Evolutionary conservation across 2,113 vertebrate species (phyloP).

Genomic region (Xiphorhynchus elegans): DNA sequence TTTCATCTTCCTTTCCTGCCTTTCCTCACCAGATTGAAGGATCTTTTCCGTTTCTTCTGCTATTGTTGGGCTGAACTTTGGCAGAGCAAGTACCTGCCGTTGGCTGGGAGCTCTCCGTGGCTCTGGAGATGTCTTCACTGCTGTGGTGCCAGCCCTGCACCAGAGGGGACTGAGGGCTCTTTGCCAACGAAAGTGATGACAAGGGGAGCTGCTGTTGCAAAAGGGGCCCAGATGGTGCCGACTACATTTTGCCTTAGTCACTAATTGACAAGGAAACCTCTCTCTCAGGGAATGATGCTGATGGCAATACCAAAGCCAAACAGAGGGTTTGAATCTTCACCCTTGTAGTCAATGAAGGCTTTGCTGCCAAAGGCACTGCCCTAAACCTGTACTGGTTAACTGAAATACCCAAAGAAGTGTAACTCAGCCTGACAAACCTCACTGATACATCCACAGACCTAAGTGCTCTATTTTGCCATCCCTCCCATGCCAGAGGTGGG

Average conservation of each 20-base stretch:
- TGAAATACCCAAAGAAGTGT: neutral
- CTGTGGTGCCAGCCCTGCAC: neutral
- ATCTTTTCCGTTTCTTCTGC: neutral
- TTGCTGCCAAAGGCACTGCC: neutral
- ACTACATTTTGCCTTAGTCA: neutral
- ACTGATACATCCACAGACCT: neutral
- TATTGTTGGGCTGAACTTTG: neutral
- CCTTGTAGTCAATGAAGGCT: neutral
- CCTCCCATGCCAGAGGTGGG: neutral
- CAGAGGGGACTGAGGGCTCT: neutral
- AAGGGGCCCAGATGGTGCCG: conserved; percentile 15
- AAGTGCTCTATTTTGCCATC: neutral
- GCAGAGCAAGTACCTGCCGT: conserved; percentile 9
- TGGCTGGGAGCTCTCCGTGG: neutral
- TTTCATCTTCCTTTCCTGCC: neutral
- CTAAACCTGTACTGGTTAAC: neutral
- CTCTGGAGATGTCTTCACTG: neutral
- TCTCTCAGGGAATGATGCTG: neutral
- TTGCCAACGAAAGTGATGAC: neutral
- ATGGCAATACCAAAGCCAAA: conserved; percentile 1
- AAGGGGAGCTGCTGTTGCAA: conserved; percentile 4
- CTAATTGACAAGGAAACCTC: neutral
- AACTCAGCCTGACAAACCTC: neutral
- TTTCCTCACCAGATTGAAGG: neutral
- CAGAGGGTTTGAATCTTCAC: neutral